Evolutionary conservation across 2,797 vertebrate species (phyloP).

Genomic region (Oophaga sylvatica): DNA sequence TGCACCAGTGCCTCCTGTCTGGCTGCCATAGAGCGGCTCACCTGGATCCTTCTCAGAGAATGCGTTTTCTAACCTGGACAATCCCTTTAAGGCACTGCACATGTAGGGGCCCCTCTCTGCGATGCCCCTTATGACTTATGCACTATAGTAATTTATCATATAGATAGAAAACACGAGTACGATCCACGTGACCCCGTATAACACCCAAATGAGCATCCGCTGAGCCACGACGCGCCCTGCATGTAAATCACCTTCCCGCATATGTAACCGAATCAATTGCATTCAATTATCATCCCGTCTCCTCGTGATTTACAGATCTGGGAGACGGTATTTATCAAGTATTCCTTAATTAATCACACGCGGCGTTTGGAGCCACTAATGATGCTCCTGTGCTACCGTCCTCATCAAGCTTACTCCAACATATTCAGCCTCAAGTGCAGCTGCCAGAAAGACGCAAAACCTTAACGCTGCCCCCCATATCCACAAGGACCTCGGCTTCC

Average conservation of each 20-base stretch:
- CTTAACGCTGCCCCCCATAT: background rate
- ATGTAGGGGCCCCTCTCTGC: no score
- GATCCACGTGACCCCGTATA: background rate
- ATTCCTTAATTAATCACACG: conserved; percentile 76
- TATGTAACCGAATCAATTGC: conserved; percentile 64
- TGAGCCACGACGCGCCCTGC: background rate
- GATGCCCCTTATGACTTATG: background rate
- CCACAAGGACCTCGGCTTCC: background rate
- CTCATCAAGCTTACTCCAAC: conserved; percentile 46
- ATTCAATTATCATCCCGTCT: conserved; percentile 67
- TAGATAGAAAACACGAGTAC: background rate
- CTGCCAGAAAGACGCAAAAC: background rate
- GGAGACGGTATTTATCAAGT: conserved; percentile 73
- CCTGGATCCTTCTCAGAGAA: no score
- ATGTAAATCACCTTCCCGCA: conserved; percentile 57
- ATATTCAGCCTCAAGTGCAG: background rate
- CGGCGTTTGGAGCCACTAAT: conserved; percentile 69
- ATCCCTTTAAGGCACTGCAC: no score
- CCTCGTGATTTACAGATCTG: conserved; percentile 73
- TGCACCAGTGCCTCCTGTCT: background rate
- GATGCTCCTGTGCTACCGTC: conserved; percentile 68
- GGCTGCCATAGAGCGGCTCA: no score
- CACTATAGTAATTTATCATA: background rate
- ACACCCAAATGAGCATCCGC: background rate
- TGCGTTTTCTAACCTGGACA: no score